A percentile compares a stretch with the other conserved stretches of the same genome.
These are phyloP conservation scores for Dilophus febrilis DNA, from an alignment of 2,888 invertebrate species.

Conservation along the genomic window DNA sequence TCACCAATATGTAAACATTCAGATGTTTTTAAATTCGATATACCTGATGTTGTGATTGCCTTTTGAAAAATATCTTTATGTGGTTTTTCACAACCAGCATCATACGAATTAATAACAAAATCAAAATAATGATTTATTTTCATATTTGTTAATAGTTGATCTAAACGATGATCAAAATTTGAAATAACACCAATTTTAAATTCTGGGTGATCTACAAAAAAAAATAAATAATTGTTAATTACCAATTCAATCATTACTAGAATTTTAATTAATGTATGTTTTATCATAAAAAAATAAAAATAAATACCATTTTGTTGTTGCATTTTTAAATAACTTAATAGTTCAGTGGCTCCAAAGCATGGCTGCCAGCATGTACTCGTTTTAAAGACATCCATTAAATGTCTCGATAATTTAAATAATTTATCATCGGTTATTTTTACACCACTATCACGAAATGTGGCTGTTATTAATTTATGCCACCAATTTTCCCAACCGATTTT, in stretches of 20 bases:
- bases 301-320: conserved; percentile 18
- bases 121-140: conserved; percentile 54
- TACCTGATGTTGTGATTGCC: conserved; percentile 36
- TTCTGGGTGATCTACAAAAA: too few species aligned
- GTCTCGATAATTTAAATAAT: conserved; percentile 35
- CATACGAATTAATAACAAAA: conserved; percentile 66
- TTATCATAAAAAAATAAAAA: neutral
- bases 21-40: conserved; percentile 31
- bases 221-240: too few species aligned
- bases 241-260: too few species aligned
- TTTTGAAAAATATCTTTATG: conserved; percentile 49
- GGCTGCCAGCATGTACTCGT: conserved; percentile 57
- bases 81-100: conserved; percentile 58
- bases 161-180: conserved; percentile 73
- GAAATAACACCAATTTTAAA: conserved; percentile 58
- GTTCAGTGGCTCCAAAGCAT: conserved; percentile 42
- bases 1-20: conserved; percentile 76
- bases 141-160: conserved; percentile 45
- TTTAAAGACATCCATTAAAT: conserved; percentile 51
- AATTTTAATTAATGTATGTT: too few species aligned
- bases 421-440: conserved; percentile 24
- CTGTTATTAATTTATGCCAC: conserved; percentile 46
- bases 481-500: conserved; percentile 60
- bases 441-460: conserved; percentile 24
- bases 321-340: conserved; percentile 40